Percentiles rank a stretch among this genome's conserved stretches.
phyloP scores from a whole-genome alignment of 2,797 vertebrate genomes.

The Megalops cyprinoides region DNA sequence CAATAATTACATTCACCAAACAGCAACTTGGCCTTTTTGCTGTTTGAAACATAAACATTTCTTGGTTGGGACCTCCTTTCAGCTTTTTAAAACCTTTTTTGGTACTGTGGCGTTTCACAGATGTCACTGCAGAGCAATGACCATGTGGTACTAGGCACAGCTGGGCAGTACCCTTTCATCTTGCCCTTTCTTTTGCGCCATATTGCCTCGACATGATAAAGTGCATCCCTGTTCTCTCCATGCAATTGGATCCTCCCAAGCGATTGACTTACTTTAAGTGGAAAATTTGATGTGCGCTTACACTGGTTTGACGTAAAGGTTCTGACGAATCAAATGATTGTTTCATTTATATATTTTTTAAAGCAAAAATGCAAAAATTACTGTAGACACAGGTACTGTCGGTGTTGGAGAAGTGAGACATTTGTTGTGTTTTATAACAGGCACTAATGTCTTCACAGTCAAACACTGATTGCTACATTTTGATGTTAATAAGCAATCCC shows the following conservation, averaged over 20 bases:
- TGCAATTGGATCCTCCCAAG: not conserved
- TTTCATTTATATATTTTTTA: not conserved
- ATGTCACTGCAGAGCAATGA: too few species aligned
- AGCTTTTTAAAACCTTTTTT: too few species aligned
- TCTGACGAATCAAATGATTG: not conserved
- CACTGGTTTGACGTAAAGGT: not conserved
- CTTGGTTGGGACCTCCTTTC: too few species aligned
- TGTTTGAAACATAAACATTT: too few species aligned
- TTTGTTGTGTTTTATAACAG: not conserved
- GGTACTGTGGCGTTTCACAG: not conserved
- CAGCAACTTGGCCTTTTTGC: too few species aligned
- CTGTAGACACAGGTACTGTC: slow-evolving; percentile 13
- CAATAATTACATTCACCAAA: too few species aligned
- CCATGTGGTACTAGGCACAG: not conserved
- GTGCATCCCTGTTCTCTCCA: not conserved
- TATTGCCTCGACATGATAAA: not conserved
- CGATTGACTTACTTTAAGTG: not conserved
- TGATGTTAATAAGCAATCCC: too few species aligned
- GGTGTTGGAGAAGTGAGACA: slow-evolving; percentile 22
- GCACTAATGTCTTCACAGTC: slow-evolving; percentile 22
- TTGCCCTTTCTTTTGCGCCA: not conserved
- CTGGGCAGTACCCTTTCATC: not conserved
- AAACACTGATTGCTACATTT: not conserved
- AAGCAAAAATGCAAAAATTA: slow-evolving; percentile 9
- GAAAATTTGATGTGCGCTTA: not conserved